phyloP scores from a whole-genome alignment of 2,888 invertebrate species.

The Cosmia pyralina region DNA sequence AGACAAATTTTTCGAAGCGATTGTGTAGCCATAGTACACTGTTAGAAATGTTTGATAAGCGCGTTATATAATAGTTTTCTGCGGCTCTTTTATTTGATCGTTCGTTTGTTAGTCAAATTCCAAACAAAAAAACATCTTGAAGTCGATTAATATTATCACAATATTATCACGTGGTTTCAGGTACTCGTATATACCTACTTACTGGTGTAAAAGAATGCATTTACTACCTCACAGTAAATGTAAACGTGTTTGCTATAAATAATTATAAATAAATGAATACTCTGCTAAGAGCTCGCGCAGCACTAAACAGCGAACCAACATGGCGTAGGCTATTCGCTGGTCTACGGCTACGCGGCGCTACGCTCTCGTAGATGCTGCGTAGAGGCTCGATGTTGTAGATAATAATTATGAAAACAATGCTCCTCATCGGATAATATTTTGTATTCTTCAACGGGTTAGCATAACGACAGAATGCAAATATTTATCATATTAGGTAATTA shows the following conservation, averaged over 20 bases:
- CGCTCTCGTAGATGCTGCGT: constrained; percentile 29
- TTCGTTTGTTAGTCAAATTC: not conserved
- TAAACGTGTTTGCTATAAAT: not conserved
- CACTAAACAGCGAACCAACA: not conserved
- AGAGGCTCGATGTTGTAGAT: not conserved
- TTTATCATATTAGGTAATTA: constrained; percentile 9
- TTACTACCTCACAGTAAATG: not conserved
- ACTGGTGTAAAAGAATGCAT: not conserved
- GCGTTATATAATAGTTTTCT: not conserved
- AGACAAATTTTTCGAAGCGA: too few species aligned
- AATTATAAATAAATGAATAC: not conserved
- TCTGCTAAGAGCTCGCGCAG: not conserved
- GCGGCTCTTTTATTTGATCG: not conserved
- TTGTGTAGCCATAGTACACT: not conserved
- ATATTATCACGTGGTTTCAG: not conserved
- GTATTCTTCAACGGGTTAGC: not conserved
- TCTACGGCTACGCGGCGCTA: constrained; percentile 40
- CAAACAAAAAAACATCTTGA: not conserved
- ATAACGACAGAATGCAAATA: not conserved
- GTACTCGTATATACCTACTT: not conserved
- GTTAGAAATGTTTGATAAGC: constrained; percentile 1
- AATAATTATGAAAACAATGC: not conserved
- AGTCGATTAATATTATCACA: not conserved
- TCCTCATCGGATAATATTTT: not conserved
- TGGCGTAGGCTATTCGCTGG: constrained; percentile 20